These are phyloP conservation scores for Hyphantria cunea DNA, from an alignment of 1,140 invertebrate genomes.

Conservation along the genomic window DNA sequence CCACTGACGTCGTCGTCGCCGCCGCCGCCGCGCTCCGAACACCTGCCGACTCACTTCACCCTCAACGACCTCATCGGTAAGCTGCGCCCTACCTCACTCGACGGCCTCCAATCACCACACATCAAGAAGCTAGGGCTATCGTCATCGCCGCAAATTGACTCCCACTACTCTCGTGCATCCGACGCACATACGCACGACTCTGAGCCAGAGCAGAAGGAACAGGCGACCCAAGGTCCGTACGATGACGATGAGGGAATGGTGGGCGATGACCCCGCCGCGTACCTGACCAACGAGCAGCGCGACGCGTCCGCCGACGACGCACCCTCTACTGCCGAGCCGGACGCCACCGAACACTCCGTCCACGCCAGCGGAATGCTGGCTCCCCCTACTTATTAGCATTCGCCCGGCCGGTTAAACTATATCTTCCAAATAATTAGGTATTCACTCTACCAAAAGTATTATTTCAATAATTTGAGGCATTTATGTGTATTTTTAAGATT, in stretches of 20 bases:
- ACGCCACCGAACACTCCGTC: constrained; percentile 80
- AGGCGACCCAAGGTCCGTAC: constrained; percentile 80
- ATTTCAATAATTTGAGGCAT: constrained; percentile 63
- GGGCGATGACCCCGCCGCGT: constrained; percentile 79
- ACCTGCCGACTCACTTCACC: constrained; percentile 78
- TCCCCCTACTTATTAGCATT: constrained; percentile 76
- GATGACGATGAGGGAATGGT: constrained; percentile 79
- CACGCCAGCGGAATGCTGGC: constrained; percentile 80
- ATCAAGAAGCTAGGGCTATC: constrained; percentile 72
- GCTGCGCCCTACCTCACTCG: constrained; percentile 76
- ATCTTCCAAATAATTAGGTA: constrained; percentile 55
- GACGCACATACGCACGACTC: constrained; percentile 67
- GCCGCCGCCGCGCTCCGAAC: constrained; percentile 75
- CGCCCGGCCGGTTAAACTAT: constrained; percentile 49
- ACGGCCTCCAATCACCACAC: constrained; percentile 78
- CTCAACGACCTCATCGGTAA: constrained; percentile 79
- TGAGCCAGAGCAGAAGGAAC: constrained; percentile 70
- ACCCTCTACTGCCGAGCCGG: constrained; percentile 82
- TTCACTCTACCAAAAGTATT: constrained; percentile 78
- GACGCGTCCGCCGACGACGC: constrained; percentile 66
- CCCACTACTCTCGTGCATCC: constrained; percentile 76
- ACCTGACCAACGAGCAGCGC: constrained; percentile 56
- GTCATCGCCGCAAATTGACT: constrained; percentile 74
- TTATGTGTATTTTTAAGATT: constrained; percentile 34
- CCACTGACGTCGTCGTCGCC: constrained; percentile 78